Percentiles rank a stretch among this genome's conserved stretches.
Conservation (phyloP, 2,113 vertebrate species). For the Myotis lucifugus region DNA sequence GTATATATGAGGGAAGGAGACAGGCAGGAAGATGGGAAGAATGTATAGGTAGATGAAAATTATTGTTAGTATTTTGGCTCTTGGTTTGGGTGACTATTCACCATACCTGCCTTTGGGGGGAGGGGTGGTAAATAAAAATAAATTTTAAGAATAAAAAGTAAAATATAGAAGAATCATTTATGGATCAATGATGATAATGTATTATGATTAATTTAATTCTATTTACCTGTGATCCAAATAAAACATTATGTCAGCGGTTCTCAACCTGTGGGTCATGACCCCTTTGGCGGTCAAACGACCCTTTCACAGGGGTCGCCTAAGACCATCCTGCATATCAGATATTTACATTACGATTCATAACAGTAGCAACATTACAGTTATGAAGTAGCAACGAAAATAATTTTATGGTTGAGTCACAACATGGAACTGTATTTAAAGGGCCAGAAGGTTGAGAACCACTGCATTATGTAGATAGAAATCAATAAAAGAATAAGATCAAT, state of each 20-base stretch:
- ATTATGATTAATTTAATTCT: constrained; percentile 16
- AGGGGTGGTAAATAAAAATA: background rate
- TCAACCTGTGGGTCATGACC: no score
- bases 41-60: background rate
- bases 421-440: no score
- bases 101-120: background rate
- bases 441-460: no score
- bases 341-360: no score
- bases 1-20: background rate
- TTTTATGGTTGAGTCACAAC: no score
- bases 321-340: no score
- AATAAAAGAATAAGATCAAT: background rate
- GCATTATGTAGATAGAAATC: background rate
- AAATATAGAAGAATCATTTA: background rate
- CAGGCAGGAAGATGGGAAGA: background rate
- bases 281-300: no score
- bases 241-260: background rate
- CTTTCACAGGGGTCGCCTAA: no score
- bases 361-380: no score
- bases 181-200: background rate
- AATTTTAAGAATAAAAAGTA: background rate
- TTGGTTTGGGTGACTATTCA: constrained; percentile 25
- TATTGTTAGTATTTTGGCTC: background rate
- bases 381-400: no score
- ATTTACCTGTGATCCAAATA: background rate